phyloP scores from a whole-genome alignment of 2,797 vertebrate genomes.

The Emydoidea blandingii region DNA sequence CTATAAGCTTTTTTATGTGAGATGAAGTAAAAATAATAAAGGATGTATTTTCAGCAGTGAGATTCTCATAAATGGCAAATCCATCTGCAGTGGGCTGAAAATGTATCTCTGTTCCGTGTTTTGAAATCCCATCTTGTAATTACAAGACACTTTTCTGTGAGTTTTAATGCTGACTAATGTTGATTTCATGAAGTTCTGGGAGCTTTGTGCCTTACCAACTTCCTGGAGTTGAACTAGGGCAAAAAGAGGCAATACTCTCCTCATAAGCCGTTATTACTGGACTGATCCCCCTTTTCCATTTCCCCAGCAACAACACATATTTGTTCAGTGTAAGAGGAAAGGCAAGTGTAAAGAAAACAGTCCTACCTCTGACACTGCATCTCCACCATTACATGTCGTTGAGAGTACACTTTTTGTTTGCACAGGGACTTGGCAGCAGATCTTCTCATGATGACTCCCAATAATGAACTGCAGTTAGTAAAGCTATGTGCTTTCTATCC shows the following conservation, averaged over 20 bases:
- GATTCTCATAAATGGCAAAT: not conserved
- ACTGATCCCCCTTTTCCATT: not conserved
- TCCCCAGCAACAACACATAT: not conserved
- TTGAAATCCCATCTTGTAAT: not conserved
- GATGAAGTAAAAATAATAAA: not conserved
- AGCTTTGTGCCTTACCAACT: not conserved
- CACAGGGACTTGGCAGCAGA: constrained; percentile 91
- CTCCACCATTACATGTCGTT: not conserved
- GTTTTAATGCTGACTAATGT: not conserved
- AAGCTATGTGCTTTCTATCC: constrained; percentile 95
- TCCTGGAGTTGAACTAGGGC: not conserved
- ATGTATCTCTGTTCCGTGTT: not conserved
- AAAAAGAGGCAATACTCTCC: not conserved
- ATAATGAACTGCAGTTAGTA: constrained; percentile 87
- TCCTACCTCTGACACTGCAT: not conserved
- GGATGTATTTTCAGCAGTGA: not conserved
- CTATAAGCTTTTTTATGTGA: not conserved
- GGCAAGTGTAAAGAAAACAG: not conserved
- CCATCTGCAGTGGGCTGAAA: not conserved
- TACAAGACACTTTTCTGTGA: not conserved
- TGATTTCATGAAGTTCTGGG: not conserved
- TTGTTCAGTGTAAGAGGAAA: not conserved
- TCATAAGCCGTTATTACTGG: not conserved
- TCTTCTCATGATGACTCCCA: constrained; percentile 92
- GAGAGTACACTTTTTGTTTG: constrained; percentile 47